A percentile compares a stretch with the other conserved stretches of the same genome.
These are phyloP conservation scores for Peromyscus californicus DNA, from an alignment of 2,113 vertebrate genomes.

Conservation along the genomic window DNA sequence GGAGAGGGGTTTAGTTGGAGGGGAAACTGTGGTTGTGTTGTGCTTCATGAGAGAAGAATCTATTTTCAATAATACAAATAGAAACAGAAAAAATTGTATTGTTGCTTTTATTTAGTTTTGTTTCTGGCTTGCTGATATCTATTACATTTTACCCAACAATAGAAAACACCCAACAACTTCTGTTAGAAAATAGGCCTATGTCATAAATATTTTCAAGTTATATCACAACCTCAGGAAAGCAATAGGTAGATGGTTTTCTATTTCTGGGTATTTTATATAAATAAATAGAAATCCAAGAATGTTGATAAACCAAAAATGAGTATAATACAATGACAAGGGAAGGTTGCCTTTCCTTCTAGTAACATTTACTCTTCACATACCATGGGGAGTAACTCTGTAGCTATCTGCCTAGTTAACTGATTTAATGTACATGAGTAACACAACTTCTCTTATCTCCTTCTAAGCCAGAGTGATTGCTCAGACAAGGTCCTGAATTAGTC, in stretches of 20 bases:
- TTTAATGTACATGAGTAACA: not conserved
- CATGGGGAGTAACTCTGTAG: not conserved
- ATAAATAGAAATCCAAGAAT: not conserved
- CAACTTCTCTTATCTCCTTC: slow-evolving; percentile 1
- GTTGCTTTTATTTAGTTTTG: not conserved
- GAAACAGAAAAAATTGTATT: not conserved
- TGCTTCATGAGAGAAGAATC: not conserved
- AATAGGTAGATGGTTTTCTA: not conserved
- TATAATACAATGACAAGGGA: not conserved
- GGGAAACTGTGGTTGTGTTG: not conserved
- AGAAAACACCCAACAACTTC: not conserved
- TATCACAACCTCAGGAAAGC: not conserved
- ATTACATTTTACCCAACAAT: not conserved
- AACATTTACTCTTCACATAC: slow-evolving; percentile 26
- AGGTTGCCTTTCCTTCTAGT: slow-evolving; percentile 34
- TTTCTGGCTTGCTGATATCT: not conserved
- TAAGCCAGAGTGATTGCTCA: not conserved
- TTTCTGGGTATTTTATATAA: not conserved
- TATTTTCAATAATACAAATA: not conserved
- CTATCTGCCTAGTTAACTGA: not conserved
- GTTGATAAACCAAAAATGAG: not conserved
- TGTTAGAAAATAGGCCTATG: not conserved
- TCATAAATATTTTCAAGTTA: not conserved
- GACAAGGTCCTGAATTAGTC: slow-evolving; percentile 13
- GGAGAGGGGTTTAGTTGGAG: not conserved